A percentile compares a stretch with the other conserved stretches of the same genome.
phyloP scores from a whole-genome alignment of 2,113 vertebrate species.

The Daubentonia madagascariensis region DNA sequence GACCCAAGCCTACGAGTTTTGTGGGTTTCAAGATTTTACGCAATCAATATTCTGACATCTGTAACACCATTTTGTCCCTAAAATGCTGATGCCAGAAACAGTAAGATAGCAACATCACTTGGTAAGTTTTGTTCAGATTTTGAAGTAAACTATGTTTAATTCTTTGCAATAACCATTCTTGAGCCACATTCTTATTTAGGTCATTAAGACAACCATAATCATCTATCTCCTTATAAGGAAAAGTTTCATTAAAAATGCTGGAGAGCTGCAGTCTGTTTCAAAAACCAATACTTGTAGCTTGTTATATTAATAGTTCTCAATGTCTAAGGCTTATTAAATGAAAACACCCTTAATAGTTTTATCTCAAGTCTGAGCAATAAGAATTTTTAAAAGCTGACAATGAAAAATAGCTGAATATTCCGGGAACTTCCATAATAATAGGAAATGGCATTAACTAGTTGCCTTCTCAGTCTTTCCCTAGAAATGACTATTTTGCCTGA shows the following conservation, averaged over 20 bases:
- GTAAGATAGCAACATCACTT: slow-evolving; percentile 76
- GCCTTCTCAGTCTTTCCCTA: slow-evolving; percentile 15
- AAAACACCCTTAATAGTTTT: slow-evolving; percentile 53
- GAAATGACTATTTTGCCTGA: slow-evolving; percentile 19
- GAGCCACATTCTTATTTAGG: slow-evolving; percentile 70
- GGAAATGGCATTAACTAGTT: not conserved
- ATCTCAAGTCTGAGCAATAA: slow-evolving; percentile 25
- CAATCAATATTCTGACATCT: slow-evolving; percentile 86
- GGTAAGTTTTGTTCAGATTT: slow-evolving; percentile 74
- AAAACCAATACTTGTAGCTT: slow-evolving; percentile 79
- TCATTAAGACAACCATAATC: slow-evolving; percentile 73
- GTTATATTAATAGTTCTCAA: slow-evolving; percentile 73
- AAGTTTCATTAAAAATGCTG: slow-evolving; percentile 80
- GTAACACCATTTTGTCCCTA: slow-evolving; percentile 80
- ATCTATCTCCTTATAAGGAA: slow-evolving; percentile 83
- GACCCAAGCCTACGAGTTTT: slow-evolving; percentile 77
- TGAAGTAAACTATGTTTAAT: slow-evolving; percentile 80
- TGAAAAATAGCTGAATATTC: slow-evolving; percentile 45
- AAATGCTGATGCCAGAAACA: slow-evolving; percentile 81
- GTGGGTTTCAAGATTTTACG: slow-evolving; percentile 82
- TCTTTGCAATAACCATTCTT: slow-evolving; percentile 81
- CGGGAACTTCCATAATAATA: slow-evolving; percentile 45
- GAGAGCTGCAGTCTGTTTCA: slow-evolving; percentile 77
- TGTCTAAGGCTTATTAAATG: slow-evolving; percentile 56
- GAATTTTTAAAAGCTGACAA: slow-evolving; percentile 56